Conservation (phyloP, 2,888 invertebrate species). For the Dorcus hopei region DNA sequence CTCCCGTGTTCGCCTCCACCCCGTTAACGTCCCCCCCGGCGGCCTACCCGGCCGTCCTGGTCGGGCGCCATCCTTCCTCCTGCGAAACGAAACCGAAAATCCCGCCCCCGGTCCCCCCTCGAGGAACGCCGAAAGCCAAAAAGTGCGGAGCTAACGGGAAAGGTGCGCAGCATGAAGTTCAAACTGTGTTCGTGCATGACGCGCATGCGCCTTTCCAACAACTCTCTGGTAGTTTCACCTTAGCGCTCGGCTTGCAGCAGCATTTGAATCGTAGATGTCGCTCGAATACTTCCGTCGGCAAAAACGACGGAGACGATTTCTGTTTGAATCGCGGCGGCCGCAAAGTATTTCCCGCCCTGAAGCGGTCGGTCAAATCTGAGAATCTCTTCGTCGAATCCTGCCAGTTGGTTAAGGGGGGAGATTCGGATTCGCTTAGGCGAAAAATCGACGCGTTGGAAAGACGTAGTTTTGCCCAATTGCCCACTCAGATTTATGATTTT, state of each 20-base stretch:
- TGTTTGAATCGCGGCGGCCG: no score
- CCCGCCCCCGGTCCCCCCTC: conserved; percentile 85
- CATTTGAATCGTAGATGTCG: background rate
- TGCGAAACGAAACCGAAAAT: conserved; percentile 68
- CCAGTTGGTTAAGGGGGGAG: background rate
- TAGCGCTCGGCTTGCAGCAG: background rate
- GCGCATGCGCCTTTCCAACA: background rate
- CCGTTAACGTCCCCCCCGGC: conserved; percentile 52
- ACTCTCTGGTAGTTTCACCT: background rate
- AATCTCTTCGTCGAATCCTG: conserved; percentile 1
- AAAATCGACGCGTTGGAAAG: conserved; percentile 15
- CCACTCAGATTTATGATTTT: conserved; percentile 14
- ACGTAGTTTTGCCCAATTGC: conserved; percentile 9
- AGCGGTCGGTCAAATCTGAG: background rate
- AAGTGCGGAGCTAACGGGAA: conserved; percentile 48
- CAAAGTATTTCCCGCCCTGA: background rate
- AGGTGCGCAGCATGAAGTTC: conserved; percentile 38
- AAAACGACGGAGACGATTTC: background rate
- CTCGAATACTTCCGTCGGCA: background rate
- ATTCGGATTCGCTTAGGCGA: conserved; percentile 3
- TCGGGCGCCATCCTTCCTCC: conserved; percentile 54
- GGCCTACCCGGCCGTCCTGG: conserved; percentile 71
- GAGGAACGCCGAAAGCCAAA: conserved; percentile 71
- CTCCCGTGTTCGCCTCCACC: conserved; percentile 35
- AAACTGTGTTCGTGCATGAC: background rate